These are phyloP conservation scores for Odontamblyopus rebecca DNA, from an alignment of 2,797 vertebrate genomes.

Conservation along the genomic window DNA sequence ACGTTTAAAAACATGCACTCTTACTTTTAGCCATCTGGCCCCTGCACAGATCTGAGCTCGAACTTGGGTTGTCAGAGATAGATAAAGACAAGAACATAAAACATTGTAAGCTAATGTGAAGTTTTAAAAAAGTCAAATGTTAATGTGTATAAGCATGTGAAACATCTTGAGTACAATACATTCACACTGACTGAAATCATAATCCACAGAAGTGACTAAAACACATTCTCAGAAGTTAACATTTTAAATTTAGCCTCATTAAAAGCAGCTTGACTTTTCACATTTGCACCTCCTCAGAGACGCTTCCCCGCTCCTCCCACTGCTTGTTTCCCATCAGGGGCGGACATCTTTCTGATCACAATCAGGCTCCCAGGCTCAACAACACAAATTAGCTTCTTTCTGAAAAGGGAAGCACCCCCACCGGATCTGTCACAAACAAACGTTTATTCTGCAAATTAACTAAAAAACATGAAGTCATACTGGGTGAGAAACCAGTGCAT, in stretches of 20 bases:
- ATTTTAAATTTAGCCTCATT: conserved; percentile 49
- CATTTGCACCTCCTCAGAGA: conserved; percentile 25
- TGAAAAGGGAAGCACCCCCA: conserved; percentile 23
- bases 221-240: background rate
- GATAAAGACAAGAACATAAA: too few species aligned
- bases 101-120: too few species aligned
- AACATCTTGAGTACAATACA: too few species aligned
- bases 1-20: too few species aligned
- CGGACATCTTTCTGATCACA: conserved; percentile 42
- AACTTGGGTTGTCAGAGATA: too few species aligned
- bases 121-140: too few species aligned
- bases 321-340: conserved; percentile 28
- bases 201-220: background rate
- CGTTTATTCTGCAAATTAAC: conserved; percentile 29
- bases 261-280: conserved; percentile 46
- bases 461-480: conserved; percentile 15
- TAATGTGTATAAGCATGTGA: too few species aligned
- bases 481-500: conserved; percentile 23
- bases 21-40: too few species aligned
- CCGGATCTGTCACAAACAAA: conserved; percentile 23
- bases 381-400: conserved; percentile 35
- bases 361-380: conserved; percentile 36
- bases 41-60: too few species aligned
- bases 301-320: conserved; percentile 40
- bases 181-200: too few species aligned